These are phyloP conservation scores for Rhinogobio ventralis DNA, from an alignment of 2,797 vertebrate genomes.

Conservation along the genomic window DNA sequence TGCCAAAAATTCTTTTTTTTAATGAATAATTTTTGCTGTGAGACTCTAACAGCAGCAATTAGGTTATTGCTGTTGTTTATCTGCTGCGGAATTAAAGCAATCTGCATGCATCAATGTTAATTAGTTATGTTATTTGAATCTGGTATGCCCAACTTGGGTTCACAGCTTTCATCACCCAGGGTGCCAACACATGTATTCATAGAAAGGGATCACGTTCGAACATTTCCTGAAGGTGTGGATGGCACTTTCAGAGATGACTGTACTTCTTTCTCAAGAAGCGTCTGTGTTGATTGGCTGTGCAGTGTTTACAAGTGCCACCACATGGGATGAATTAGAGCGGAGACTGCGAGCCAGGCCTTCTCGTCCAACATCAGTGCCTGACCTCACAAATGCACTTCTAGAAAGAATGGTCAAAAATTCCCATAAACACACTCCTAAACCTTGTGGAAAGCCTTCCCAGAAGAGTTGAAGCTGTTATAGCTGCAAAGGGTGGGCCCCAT, in stretches of 20 bases:
- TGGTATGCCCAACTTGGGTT: neutral
- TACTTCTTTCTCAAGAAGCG: neutral
- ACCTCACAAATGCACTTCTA: too few species aligned
- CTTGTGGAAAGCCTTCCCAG: too few species aligned
- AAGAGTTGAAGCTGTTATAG: too few species aligned
- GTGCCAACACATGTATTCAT: neutral
- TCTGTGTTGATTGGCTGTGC: neutral
- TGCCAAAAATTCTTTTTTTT: too few species aligned
- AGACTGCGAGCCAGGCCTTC: too few species aligned
- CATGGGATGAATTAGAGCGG: too few species aligned
- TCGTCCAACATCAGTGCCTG: too few species aligned
- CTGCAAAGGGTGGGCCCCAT: too few species aligned
- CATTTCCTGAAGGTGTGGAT: conserved; percentile 20
- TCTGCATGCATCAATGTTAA: neutral
- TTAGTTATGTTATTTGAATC: conserved; percentile 2
- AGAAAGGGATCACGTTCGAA: neutral
- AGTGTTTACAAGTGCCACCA: neutral
- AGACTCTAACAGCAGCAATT: neutral
- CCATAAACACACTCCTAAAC: too few species aligned
- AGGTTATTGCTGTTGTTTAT: neutral
- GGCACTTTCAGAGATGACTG: neutral
- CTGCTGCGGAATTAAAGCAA: neutral
- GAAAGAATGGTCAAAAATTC: too few species aligned
- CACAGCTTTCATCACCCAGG: neutral
- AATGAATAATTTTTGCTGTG: too few species aligned